Percentiles rank a stretch among this genome's conserved stretches.
phyloP scores from a whole-genome alignment of 2,113 vertebrate species.

The cat (Felis catus) region F.catus_Fca126_mat1.0 CM031413.1:146044501-146045000 shows the following conservation, averaged over 20 bases:
- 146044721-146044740: background rate
- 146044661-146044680: background rate
- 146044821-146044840: background rate
- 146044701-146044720: background rate
- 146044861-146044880: constrained; percentile 20
- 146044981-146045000: background rate
- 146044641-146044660: background rate
- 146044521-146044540: too few relatives aligned
- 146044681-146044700: background rate
- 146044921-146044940: background rate
- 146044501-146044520: too few relatives aligned
- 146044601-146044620: background rate
- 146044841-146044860: constrained; percentile 14
- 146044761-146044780: background rate
- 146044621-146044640: background rate
- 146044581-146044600: too few relatives aligned
- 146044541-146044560: too few relatives aligned
- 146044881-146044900: background rate
- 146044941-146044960: background rate
- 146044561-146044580: too few relatives aligned
- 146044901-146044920: background rate
- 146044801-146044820: background rate
- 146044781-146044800: background rate
- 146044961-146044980: background rate
- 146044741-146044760: background rate